Evolutionary conservation across 2,113 vertebrate genomes (phyloP), one percentile per base, ranked within the genome.

Genomic region (Dryoscopus gambensis): DNA sequence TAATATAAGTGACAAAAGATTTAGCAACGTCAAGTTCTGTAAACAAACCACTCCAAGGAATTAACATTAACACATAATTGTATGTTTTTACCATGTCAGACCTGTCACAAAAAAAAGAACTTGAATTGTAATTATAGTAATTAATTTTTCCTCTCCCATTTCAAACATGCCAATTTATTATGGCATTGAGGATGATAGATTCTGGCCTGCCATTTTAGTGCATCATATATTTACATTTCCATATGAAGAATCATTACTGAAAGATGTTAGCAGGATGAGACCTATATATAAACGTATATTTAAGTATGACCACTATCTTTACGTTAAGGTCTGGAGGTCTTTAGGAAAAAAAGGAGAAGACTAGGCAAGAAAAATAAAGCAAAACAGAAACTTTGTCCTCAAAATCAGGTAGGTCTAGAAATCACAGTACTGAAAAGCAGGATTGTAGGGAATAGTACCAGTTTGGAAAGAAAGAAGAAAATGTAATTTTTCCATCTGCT

Each of bases 21-120:
- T 89, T 55, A 81, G 53, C 64, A 47, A 31, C 69, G 52, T 95
- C 92, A 94, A 94, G 59, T 89, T 88, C 53, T 65, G 74, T 94
- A 92, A 95, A 89, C 82, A 97, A 93, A 93, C 77, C 55, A 40
- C 84, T 94, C 74, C 75, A 53, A 90, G 73, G 64, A 93, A 96
- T 82, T 95, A 95, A 82, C 86, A 94, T 95, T 96, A 91, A 91
- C 83, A 83, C 91, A 76, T 92, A 97, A 96, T 96, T 95, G 87
- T 88, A 94, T 95, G 91, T 95, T 97, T 97, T 94, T 80, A 87
- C 73, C 77, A 35, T 90, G 91, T 93, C 94, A 93, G 31, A 74
- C 64, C 27, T 62, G 64, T 96, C 94, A 95, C 80, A 47, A 94
- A 97, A 65, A 90, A 73, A 91, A 90, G 57, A 91, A 76, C 82